Percentiles rank a stretch among this genome's conserved stretches.
These are phyloP conservation scores for Hydrotaea diabolus DNA, from an alignment of 2,888 invertebrate species.

Conservation along the genomic window DNA sequence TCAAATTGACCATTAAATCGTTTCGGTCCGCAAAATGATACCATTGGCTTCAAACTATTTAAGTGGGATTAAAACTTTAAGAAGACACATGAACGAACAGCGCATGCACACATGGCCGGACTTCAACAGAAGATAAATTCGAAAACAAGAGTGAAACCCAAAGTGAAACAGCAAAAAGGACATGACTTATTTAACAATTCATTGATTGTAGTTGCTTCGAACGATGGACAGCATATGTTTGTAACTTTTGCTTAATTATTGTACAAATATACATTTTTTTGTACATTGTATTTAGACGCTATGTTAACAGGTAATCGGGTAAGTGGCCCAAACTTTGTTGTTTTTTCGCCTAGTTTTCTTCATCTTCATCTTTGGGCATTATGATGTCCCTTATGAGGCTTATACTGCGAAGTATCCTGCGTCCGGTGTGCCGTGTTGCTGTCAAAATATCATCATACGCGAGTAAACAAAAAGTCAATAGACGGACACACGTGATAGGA, in stretches of 20 bases:
- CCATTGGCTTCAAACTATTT: constrained; percentile 19
- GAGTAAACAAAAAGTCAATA: constrained; percentile 52
- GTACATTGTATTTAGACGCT: background rate
- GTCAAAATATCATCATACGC: background rate
- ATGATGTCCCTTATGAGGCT: background rate
- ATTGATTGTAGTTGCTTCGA: background rate
- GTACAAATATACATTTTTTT: constrained; percentile 44
- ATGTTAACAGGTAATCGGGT: background rate
- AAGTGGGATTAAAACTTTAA: constrained; percentile 45
- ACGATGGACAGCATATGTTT: constrained; percentile 8
- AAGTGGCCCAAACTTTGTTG: background rate
- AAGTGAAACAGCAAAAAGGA: background rate
- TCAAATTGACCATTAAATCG: background rate
- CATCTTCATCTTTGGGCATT: constrained; percentile 2
- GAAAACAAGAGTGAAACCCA: background rate
- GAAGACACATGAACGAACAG: no score
- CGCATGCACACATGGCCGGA: background rate
- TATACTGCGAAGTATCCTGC: background rate
- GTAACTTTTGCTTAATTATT: constrained; percentile 58
- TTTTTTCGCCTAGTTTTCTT: no score
- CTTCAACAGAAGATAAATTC: background rate
- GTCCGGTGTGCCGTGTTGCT: background rate
- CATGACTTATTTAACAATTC: constrained; percentile 11
- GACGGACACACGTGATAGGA: constrained; percentile 52
- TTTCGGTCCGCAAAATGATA: background rate